phyloP scores from a whole-genome alignment of 23 tunicate genomes.

The Styela clava region DNA sequence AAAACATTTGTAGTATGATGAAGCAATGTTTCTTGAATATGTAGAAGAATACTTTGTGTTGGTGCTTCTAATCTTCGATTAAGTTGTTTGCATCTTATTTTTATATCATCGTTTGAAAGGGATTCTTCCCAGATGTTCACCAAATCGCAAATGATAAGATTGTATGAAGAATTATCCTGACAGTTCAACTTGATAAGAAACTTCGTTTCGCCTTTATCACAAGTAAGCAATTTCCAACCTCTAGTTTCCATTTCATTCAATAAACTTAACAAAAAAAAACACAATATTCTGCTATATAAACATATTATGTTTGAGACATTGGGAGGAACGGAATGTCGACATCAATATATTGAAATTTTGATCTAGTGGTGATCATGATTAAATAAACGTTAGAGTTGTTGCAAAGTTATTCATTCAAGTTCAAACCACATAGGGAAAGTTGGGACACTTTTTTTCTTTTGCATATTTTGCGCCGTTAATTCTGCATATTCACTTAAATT shows the following conservation, averaged over 20 bases:
- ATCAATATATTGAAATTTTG: too few species aligned
- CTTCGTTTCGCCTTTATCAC: background rate
- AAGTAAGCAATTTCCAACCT: slow-evolving; percentile 20
- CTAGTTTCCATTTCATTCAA: background rate
- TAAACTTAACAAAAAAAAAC: too few species aligned
- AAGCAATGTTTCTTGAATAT: background rate
- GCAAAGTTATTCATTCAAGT: too few species aligned
- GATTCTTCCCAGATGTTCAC: slow-evolving; percentile 11
- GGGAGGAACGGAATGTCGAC: too few species aligned
- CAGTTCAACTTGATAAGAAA: background rate
- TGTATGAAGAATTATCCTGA: slow-evolving; percentile 6
- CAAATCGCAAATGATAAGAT: background rate
- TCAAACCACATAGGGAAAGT: too few species aligned
- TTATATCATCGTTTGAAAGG: background rate
- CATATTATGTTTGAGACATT: too few species aligned
- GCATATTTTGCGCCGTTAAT: too few species aligned
- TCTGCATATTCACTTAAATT: too few species aligned
- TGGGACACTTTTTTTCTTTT: too few species aligned
- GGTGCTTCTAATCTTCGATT: slow-evolving; percentile 25
- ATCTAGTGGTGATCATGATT: too few species aligned
- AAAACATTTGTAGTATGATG: slow-evolving; percentile 1
- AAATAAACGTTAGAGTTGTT: too few species aligned
- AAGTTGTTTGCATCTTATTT: slow-evolving; percentile 3
- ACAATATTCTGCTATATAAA: too few species aligned
- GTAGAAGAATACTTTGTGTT: background rate